A percentile compares a stretch with the other conserved stretches of the same genome.
phyloP scores from a whole-genome alignment of 2,888 invertebrate genomes.

The Cheilosia pagana region DNA sequence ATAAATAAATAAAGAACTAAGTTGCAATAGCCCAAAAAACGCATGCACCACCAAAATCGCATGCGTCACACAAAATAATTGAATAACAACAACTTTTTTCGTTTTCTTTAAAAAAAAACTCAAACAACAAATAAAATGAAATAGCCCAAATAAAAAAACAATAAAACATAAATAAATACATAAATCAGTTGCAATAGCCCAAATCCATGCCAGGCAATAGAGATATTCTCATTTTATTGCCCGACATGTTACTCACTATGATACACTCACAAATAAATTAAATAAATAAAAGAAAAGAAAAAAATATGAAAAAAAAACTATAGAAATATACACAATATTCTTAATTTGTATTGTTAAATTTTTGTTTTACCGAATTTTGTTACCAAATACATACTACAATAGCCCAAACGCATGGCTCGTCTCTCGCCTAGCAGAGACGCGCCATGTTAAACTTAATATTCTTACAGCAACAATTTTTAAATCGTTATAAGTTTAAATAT shows the following conservation, averaged over 20 bases:
- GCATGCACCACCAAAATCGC: constrained; percentile 37
- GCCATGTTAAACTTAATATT: constrained; percentile 57
- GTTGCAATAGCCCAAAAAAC: constrained; percentile 72
- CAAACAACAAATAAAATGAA: constrained; percentile 46
- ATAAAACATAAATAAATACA: constrained; percentile 26
- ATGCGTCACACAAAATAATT: constrained; percentile 62
- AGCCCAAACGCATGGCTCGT: constrained; percentile 58
- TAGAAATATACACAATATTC: constrained; percentile 34
- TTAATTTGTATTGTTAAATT: constrained; percentile 14
- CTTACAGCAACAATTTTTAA: constrained; percentile 11
- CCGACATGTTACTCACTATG: constrained; percentile 43
- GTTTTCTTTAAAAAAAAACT: constrained; percentile 33
- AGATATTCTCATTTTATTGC: constrained; percentile 14
- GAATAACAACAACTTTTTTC: constrained; percentile 35
- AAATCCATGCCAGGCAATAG: constrained; percentile 50
- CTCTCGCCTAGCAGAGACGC: not conserved
- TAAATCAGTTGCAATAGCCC: constrained; percentile 74
- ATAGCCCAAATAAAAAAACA: constrained; percentile 68
- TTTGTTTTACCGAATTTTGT: not conserved
- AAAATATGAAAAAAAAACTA: constrained; percentile 15
- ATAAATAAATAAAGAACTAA: constrained; percentile 40
- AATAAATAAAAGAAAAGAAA: constrained; percentile 22
- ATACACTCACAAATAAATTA: constrained; percentile 37
- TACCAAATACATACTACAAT: constrained; percentile 46
- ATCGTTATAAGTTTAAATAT: constrained; percentile 5